A percentile compares a stretch with the other conserved stretches of the same genome.
phyloP scores from a whole-genome alignment of 1,140 invertebrate species.

The Lepidurus couesii region DNA sequence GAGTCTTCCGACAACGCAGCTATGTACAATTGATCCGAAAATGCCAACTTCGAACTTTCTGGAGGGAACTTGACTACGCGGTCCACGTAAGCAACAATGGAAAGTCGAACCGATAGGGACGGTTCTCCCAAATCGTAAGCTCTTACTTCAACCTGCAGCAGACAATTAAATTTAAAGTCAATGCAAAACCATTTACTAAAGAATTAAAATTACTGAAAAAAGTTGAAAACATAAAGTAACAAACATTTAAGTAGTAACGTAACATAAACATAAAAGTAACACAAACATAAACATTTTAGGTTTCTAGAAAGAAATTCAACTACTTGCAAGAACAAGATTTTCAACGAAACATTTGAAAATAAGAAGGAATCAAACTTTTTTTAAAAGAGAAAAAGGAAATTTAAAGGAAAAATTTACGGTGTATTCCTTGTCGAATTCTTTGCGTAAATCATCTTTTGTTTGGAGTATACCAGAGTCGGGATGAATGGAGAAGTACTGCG shows the following conservation, averaged over 20 bases:
- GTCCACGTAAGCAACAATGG: slow-evolving; percentile 72
- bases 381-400: neutral
- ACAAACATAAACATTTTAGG: no score
- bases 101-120: slow-evolving; percentile 67
- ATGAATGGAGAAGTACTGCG: slow-evolving; percentile 79
- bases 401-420: slow-evolving; percentile 50
- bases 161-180: neutral
- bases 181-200: neutral
- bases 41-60: slow-evolving; percentile 64
- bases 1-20: slow-evolving; percentile 73
- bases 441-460: slow-evolving; percentile 72
- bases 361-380: no score
- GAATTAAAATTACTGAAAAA: no score
- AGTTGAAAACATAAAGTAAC: no score
- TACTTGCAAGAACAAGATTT: no score
- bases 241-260: no score
- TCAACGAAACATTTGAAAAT: no score
- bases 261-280: no score
- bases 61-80: slow-evolving; percentile 62
- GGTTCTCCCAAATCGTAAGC: slow-evolving; percentile 83
- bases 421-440: slow-evolving; percentile 77
- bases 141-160: slow-evolving; percentile 42
- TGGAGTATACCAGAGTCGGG: slow-evolving; percentile 68
- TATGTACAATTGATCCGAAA: slow-evolving; percentile 74
- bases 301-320: no score